A percentile compares a stretch with the other conserved stretches of the same genome.
Conservation (phyloP, 2,797 vertebrate genomes). For the Darevskia nairensis region DNA sequence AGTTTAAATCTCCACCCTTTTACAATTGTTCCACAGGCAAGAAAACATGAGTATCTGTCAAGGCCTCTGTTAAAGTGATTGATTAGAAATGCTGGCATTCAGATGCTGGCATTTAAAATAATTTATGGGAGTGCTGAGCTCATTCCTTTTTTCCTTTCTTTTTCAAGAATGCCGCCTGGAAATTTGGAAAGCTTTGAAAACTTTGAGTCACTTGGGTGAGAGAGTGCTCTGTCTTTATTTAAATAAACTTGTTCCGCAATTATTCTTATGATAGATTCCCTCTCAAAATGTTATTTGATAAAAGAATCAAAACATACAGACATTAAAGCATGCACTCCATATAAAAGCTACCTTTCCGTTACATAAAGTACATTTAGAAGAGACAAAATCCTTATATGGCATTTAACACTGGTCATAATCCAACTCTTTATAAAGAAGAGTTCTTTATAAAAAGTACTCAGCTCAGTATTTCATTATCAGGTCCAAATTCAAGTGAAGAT, state of each 20-base stretch:
- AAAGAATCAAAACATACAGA: too few species aligned
- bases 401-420: too few species aligned
- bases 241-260: not conserved
- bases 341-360: too few species aligned
- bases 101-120: not conserved
- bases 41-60: too few species aligned
- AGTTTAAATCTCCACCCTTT: not conserved
- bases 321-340: too few species aligned
- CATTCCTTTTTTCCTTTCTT: not conserved
- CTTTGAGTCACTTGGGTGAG: not conserved
- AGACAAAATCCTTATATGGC: too few species aligned
- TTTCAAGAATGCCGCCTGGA: not conserved
- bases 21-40: not conserved
- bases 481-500: too few species aligned
- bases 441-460: too few species aligned
- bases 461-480: too few species aligned
- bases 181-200: not conserved
- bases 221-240: not conserved
- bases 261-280: not conserved
- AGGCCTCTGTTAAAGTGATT: not conserved
- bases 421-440: too few species aligned
- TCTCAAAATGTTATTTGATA: too few species aligned
- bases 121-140: not conserved
- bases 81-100: not conserved
- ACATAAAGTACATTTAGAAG: too few species aligned